Base-by-base conservation (phyloP, 1,140 invertebrate genomes). In the Eufriesea mexicana region DNA sequence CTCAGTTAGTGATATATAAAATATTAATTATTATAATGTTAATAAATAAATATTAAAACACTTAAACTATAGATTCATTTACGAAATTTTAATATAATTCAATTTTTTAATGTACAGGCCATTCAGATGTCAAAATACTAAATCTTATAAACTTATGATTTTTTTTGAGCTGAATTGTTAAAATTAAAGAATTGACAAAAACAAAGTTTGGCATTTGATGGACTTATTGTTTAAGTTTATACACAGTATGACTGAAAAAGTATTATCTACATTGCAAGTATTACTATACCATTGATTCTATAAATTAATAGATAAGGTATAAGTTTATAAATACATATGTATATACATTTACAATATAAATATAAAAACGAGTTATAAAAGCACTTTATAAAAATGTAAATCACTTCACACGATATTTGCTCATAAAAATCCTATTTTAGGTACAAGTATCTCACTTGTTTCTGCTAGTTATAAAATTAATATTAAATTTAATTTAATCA, bases 261-360 rank as follows among this genome's bases (percentile, higher is more conserved):
- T 73, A 47, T 25, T 82, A 82, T 76, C 62, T 82, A 76, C 79
- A 82, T 67, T 57, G n/a, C 49, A 73, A 64, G 55, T 55, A 64
- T 28, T 79, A 45, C 51, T 55, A n/a, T 45, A 54, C 16, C 28
- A 72, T 75, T 18, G 20, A 71, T 61, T 70, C 49, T 76, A 86
- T 80, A 79, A 55, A 79, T 28, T 86, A 75, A 79, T 83, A 75
- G 67, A 79, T 83, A 79, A 84, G 64, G 57, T 28, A 68, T 18
- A 55, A 79, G 66, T 86, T 83, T 86, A 80, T 81, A 86, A 64
- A 80, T 76, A 76, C 64, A 68, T 35, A 51, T 57, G 35, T 79
- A 80, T 79, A 67, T 25, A 62, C 73, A 86, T 61, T 51, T 71
- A 68, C 18, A 62, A 49, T 57, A 83, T 83, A 86, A 84, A 86